These are phyloP conservation scores for Semaprochilodus insignis DNA, from an alignment of 2,797 vertebrate genomes.

Conservation along the genomic window DNA sequence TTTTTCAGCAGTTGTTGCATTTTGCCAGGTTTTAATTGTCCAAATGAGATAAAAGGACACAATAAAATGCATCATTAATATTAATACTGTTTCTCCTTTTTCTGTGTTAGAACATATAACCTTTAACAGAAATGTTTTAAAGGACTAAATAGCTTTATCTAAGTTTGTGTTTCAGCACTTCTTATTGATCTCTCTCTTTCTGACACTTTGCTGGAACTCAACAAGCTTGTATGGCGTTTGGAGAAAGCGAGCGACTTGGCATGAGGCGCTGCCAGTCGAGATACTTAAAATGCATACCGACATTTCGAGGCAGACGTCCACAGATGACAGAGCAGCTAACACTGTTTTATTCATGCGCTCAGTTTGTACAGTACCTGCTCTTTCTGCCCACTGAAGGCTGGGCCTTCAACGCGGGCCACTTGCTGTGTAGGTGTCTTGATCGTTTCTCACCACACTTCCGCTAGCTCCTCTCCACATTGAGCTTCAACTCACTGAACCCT, in stretches of 20 bases:
- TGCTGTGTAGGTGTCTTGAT: conserved; percentile 83
- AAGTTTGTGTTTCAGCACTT: not conserved
- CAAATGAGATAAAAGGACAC: not conserved
- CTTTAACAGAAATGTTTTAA: not conserved
- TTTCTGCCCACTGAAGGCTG: conserved; percentile 80
- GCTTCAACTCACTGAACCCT: conserved; percentile 35
- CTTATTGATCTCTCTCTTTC: conserved; percentile 20
- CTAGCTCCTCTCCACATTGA: conserved; percentile 33
- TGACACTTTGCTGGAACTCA: conserved; percentile 39
- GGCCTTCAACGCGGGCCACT: conserved; percentile 72
- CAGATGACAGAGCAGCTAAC: conserved; percentile 85
- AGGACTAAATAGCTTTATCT: not conserved
- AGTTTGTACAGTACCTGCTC: conserved; percentile 83
- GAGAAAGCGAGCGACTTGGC: conserved; percentile 54
- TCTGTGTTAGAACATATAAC: not conserved
- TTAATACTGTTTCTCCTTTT: not conserved
- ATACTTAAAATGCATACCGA: conserved; percentile 69
- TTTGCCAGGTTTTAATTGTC: not conserved
- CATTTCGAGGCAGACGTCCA: conserved; percentile 81
- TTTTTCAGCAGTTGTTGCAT: not conserved
- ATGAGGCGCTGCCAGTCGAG: conserved; percentile 47
- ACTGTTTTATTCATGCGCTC: conserved; percentile 87
- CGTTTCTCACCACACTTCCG: conserved; percentile 55
- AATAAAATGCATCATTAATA: not conserved
- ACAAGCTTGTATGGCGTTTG: conserved; percentile 30